Conservation (phyloP, 1,140 invertebrate species). For the Sycophaga agraensis region DNA sequence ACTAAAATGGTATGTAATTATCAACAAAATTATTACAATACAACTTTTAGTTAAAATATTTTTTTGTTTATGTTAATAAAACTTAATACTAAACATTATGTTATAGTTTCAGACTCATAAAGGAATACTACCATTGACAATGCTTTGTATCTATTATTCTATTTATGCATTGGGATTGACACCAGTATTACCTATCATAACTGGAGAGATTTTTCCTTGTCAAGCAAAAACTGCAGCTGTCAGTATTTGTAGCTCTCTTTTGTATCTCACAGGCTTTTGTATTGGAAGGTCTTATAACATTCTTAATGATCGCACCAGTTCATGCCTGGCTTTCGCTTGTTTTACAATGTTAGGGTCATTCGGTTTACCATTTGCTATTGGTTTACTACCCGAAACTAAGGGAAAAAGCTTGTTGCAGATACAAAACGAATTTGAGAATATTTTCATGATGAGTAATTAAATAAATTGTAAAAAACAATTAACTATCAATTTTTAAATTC, state of each 20-base stretch:
- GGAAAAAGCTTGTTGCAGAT: conserved; percentile 38
- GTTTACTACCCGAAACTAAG: conserved; percentile 36
- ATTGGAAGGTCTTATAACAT: conserved; percentile 25
- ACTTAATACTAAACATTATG: neutral
- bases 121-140: neutral
- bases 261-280: conserved; percentile 27
- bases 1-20: neutral
- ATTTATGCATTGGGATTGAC: conserved; percentile 32
- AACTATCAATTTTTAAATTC: no score
- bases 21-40: no score
- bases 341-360: conserved; percentile 29
- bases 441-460: neutral
- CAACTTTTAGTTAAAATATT: no score
- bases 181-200: conserved; percentile 33
- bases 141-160: conserved; percentile 31
- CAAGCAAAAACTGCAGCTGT: conserved; percentile 22
- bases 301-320: conserved; percentile 2
- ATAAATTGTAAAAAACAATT: neutral
- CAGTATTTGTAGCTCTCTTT: conserved; percentile 18
- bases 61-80: no score
- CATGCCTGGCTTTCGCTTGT: conserved; percentile 18
- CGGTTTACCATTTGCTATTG: conserved; percentile 26
- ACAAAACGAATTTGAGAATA: conserved; percentile 29
- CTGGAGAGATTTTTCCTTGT: conserved; percentile 31
- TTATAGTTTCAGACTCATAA: neutral